phyloP scores from a whole-genome alignment of 2,113 vertebrate species.

The Lamprotornis superbus region DNA sequence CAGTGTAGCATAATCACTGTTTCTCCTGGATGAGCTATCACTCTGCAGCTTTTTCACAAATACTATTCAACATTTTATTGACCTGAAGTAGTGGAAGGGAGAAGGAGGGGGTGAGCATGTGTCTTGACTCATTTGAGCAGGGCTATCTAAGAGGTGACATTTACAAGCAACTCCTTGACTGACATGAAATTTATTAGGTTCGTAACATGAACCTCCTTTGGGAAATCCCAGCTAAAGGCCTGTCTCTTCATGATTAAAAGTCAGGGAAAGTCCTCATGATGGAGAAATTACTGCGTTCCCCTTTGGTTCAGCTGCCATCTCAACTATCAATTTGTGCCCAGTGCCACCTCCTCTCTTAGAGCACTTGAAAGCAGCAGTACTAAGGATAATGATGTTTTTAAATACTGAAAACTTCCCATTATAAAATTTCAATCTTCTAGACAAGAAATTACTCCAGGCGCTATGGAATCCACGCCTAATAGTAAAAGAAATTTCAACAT shows the following conservation, averaged over 20 bases:
- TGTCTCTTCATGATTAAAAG: constrained; percentile 9
- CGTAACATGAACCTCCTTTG: not conserved
- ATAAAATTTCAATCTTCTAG: not conserved
- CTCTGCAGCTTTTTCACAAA: not conserved
- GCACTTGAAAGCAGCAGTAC: not conserved
- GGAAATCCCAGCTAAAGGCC: not conserved
- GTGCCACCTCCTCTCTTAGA: not conserved
- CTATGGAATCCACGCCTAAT: not conserved
- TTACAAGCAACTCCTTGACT: not conserved
- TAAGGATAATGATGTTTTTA: not conserved
- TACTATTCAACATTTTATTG: not conserved
- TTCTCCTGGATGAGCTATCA: not conserved
- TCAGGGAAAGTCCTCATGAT: not conserved
- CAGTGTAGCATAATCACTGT: not conserved
- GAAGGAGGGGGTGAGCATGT: not conserved
- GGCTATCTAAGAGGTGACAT: not conserved
- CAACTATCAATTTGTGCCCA: not conserved
- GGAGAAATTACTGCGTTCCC: not conserved
- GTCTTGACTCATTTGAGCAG: not conserved
- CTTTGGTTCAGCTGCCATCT: not conserved
- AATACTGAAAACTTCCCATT: not conserved
- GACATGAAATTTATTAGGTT: not conserved
- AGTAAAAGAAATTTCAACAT: not conserved
- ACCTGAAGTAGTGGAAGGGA: not conserved
- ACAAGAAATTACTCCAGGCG: not conserved